Percentiles rank a stretch among this genome's conserved stretches.
Conservation (phyloP, 1,140 invertebrate species). For the Apocrypta bakeri region DNA sequence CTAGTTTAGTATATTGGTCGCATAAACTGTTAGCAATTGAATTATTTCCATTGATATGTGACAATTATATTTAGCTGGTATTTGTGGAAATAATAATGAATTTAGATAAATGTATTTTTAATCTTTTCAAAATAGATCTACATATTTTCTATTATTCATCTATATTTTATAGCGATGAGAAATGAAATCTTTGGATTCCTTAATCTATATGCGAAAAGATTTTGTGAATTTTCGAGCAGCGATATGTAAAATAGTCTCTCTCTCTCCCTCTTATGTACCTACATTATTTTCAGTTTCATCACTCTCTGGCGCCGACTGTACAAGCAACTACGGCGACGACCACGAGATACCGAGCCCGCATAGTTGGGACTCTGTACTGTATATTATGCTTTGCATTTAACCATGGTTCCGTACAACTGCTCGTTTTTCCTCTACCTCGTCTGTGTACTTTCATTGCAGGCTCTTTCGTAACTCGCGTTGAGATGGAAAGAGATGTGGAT, state of each 20-base stretch:
- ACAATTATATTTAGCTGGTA: too few species aligned
- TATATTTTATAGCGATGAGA: too few species aligned
- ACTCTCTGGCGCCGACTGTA: not conserved
- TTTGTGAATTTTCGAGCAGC: not conserved
- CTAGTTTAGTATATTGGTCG: not conserved
- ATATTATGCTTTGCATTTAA: not conserved
- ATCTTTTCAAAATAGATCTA: too few species aligned
- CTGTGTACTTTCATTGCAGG: not conserved
- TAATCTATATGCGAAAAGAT: not conserved
- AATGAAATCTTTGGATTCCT: too few species aligned
- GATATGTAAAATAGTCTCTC: not conserved
- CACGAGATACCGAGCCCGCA: not conserved
- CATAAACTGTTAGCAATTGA: too few species aligned
- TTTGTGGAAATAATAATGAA: too few species aligned
- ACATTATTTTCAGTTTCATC: not conserved
- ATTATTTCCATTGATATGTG: too few species aligned
- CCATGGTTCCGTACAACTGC: not conserved
- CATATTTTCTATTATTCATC: too few species aligned
- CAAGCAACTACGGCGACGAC: not conserved
- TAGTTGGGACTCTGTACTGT: too few species aligned
- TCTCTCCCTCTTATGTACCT: not conserved
- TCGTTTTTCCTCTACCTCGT: not conserved
- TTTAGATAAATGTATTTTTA: too few species aligned
- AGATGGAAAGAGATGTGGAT: slow-evolving; percentile 1
- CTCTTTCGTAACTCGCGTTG: not conserved